These are phyloP conservation scores for Otis tarda DNA, from an alignment of 2,113 vertebrate species.

Conservation along the genomic window DNA sequence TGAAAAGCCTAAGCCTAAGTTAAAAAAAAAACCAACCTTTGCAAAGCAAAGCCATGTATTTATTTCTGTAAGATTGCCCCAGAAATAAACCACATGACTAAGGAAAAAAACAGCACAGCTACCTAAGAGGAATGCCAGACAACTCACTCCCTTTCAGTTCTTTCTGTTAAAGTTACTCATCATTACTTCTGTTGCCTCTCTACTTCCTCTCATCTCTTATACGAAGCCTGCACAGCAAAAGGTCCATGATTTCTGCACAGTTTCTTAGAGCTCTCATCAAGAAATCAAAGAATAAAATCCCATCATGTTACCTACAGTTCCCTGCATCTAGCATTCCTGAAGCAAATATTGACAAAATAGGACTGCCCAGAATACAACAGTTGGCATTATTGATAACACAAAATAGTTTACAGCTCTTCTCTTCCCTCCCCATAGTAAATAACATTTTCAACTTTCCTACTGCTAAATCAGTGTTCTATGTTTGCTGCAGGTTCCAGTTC, in stretches of 20 bases:
- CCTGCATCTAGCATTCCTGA: background rate
- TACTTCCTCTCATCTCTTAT: background rate
- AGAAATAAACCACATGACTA: background rate
- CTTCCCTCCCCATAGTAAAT: rapidly evolving
- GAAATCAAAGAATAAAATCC: background rate
- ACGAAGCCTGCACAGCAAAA: background rate
- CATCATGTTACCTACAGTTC: background rate
- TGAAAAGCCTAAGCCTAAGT: background rate
- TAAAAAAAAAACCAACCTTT: background rate
- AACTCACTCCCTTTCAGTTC: background rate
- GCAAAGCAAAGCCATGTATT: background rate
- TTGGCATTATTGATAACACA: background rate
- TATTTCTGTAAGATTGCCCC: background rate
- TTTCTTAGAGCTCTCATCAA: background rate
- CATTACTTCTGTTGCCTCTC: background rate
- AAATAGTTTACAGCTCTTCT: background rate
- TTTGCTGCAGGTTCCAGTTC: background rate
- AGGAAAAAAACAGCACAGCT: constrained; percentile 24
- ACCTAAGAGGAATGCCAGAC: background rate
- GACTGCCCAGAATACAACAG: background rate
- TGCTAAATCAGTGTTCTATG: background rate
- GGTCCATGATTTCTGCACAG: background rate
- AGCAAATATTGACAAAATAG: background rate
- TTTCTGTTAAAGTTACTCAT: constrained; percentile 6
- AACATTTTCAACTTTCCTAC: background rate